Conservation (phyloP, 1,140 invertebrate species). For the Pseudomyrmex pallidus region DNA sequence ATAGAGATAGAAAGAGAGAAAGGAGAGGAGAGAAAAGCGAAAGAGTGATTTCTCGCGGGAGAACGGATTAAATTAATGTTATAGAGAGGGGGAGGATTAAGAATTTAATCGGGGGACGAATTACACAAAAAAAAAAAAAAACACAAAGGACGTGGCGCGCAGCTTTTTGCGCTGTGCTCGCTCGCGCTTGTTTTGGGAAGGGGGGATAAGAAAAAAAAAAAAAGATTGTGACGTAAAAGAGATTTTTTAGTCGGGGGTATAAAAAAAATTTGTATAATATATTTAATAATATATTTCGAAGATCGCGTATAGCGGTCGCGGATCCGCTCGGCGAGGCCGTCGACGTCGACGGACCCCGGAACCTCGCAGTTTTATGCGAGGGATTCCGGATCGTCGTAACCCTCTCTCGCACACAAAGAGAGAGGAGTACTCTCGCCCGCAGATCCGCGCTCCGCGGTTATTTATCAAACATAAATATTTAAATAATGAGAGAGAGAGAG, state of each 20-base stretch:
- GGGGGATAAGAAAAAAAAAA: constrained; percentile 20
- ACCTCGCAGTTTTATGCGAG: constrained; percentile 82
- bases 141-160: constrained; percentile 59
- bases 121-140: not conserved
- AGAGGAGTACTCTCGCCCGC: constrained; percentile 56
- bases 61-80: constrained; percentile 59
- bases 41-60: constrained; percentile 63
- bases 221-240: constrained; percentile 69
- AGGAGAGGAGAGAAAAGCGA: constrained; percentile 47
- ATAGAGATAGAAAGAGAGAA: constrained; percentile 55
- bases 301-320: constrained; percentile 64
- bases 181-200: constrained; percentile 59
- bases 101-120: constrained; percentile 43
- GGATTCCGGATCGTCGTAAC: constrained; percentile 61
- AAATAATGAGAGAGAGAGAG: constrained; percentile 66
- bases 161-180: constrained; percentile 80
- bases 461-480: constrained; percentile 84
- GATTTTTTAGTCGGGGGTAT: constrained; percentile 82
- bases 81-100: constrained; percentile 35
- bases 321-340: constrained; percentile 55
- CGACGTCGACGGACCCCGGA: constrained; percentile 59
- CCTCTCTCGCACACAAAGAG: not conserved
- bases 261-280: constrained; percentile 83
- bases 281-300: constrained; percentile 85
- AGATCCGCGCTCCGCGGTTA: constrained; percentile 76